Evolutionary conservation across 1,140 invertebrate genomes (phyloP).

Genomic region (Samia ricini): DNA sequence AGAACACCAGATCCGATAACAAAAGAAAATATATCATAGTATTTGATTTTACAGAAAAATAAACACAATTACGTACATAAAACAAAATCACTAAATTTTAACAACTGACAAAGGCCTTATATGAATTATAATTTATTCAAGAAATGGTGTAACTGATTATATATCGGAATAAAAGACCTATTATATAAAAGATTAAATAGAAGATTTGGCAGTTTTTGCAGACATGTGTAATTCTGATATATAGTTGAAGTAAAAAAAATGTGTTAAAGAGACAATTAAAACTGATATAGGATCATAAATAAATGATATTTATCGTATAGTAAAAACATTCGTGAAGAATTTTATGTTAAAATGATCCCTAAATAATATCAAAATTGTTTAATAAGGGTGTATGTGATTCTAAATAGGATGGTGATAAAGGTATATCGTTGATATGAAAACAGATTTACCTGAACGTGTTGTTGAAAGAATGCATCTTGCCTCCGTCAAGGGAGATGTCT

Average conservation of each 20-base stretch:
- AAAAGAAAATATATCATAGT: slow-evolving; percentile 69
- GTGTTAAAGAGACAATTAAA: not conserved
- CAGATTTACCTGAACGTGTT: slow-evolving; percentile 87
- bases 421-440: not conserved
- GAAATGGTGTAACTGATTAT: not conserved
- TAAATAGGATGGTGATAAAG: too few species aligned
- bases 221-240: not conserved
- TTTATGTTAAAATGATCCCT: too few species aligned
- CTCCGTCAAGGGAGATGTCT: slow-evolving; percentile 86
- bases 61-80: not conserved
- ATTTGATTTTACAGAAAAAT: slow-evolving; percentile 33
- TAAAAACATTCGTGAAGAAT: not conserved
- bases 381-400: too few species aligned
- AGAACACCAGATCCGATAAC: slow-evolving; percentile 67
- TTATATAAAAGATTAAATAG: not conserved
- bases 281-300: not conserved
- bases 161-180: not conserved
- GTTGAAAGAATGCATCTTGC: slow-evolving; percentile 88
- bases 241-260: not conserved
- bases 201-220: not conserved
- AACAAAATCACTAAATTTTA: not conserved
- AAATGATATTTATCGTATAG: not conserved
- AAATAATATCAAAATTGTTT: too few species aligned
- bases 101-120: too few species aligned
- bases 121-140: not conserved